Evolutionary conservation across 2,888 invertebrate genomes (phyloP).

Genomic region (Dryobotodes eremita): DNA sequence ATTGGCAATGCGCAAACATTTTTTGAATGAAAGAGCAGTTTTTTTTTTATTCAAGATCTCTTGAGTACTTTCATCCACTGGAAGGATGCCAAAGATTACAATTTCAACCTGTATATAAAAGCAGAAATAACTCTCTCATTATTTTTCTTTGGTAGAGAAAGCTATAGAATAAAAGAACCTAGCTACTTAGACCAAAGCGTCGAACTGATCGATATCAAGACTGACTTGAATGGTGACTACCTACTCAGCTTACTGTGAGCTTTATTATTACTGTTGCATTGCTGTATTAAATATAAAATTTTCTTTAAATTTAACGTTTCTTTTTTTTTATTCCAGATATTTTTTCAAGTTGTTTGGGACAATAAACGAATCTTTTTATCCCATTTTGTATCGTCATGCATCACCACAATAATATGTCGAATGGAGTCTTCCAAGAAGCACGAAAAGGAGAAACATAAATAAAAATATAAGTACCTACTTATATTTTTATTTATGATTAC

Average conservation of each 20-base stretch:
- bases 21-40: constrained; percentile 1
- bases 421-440: background rate
- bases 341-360: background rate
- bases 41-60: background rate
- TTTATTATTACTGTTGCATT: background rate
- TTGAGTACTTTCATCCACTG: constrained; percentile 13
- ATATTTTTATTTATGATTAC: too few relatives aligned
- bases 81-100: constrained; percentile 42
- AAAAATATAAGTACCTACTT: background rate
- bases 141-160: constrained; percentile 20
- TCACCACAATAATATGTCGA: background rate
- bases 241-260: too few relatives aligned
- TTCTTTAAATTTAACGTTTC: background rate
- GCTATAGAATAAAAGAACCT: background rate
- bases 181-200: background rate
- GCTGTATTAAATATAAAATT: background rate
- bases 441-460: background rate
- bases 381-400: background rate
- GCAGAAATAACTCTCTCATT: constrained; percentile 40
- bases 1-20: constrained; percentile 12
- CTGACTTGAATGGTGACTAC: background rate
- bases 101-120: constrained; percentile 2
- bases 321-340: background rate
- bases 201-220: background rate
- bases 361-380: too few relatives aligned